Base-by-base conservation (phyloP, 1,140 invertebrate species). In the Pachypeltis micranthus region DNA sequence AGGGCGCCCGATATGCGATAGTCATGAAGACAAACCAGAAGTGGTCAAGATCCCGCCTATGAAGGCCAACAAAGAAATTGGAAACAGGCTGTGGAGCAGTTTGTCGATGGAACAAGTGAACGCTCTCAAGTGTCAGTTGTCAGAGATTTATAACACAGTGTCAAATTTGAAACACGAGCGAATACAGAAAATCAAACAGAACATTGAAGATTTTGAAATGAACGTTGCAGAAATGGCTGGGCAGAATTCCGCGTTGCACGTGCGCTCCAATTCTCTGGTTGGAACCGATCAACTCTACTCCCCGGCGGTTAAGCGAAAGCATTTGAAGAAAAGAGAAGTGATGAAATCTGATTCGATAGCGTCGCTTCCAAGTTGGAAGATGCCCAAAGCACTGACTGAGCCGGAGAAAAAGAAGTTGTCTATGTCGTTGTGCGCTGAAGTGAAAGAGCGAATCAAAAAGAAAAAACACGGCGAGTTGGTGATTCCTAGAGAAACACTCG, bases 51-150 rank as follows among this genome's bases (percentile, higher is more conserved):
- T 70, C 66, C 12, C 66, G 68, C 23, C 61, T 59, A 27, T 67
- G 1, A 27, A 23, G 24, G 27, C 26, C 16, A 19, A 25, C 10
- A 72, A 58, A 56, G 67, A 14, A 55, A 79, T 88, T 23, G 86
- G 85, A 2, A 85, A 81, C 67, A 81, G 85, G 57, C 78, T 90
- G 31, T 90, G 89, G 80, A 91, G 88, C 69, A 91, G 88, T 70
- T 74, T 92, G 44, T 88, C 88, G 0, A 83, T 86, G 73, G 88
- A 92, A 67, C 89, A 92, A 75, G 85, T 92, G 0, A 86, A 83
- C 69, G 85, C 84, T 24, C 77, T 92, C 29, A 90, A 90, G 72
- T 83, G 81, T 69, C 89, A 91, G 69, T 71, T 92, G 2, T 87
- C 85, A 66, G 87, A 90, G 67, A 91, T 92, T 44, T 92, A 91